Evolutionary conservation across 2,113 vertebrate species (phyloP), one percentile per base, ranked within the genome.

Genomic region (Stercorarius parasiticus): DNA sequence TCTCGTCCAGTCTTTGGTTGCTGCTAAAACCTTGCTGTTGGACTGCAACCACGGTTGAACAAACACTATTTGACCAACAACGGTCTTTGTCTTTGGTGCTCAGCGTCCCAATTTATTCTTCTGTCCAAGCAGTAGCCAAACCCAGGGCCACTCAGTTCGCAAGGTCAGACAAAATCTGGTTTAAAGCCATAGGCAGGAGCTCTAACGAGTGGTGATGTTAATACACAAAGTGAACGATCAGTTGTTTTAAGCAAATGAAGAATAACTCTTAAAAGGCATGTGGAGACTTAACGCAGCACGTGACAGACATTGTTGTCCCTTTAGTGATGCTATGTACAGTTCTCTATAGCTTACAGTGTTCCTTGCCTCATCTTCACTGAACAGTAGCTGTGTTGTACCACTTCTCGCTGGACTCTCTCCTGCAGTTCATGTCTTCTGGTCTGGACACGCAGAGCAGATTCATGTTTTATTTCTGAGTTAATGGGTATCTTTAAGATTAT

Each of bases 381-480:
- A 22, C 13, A 12, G 53, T 30, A 65, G 22, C 42, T 69, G 15
- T 79, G 13, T 79, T 77, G 18, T 86, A 18, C 29, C 22, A 16
- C 40, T 83, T 90, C 17, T 90, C 6, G 3, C n/a, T 82, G 61
- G n/a, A 34, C n/a, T 12, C 26, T 45, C 8, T 85, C 16, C 34
- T 80, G 38, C 16, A 47, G 19, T 34, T 77, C 0, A 1, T 2
- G 4, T 84, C 21, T 43, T 43, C 56, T 76, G 56, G 11, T 73
- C 22, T 85, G 38, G 43, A 43, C 8, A 15, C 0, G 0, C 21
- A 71, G 21, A 76, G 21, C 2, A 40, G 30, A 49, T 79, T 65
- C 69, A 93, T 87, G 19, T 91, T 95, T 85, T 90, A 36, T 94
- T 91, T 72, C 34, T 29, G 38, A 82, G 71, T 90, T 82, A 92